Conservation (phyloP, 2,888 invertebrate species). For the Hirtodrosophila duncani region DNA sequence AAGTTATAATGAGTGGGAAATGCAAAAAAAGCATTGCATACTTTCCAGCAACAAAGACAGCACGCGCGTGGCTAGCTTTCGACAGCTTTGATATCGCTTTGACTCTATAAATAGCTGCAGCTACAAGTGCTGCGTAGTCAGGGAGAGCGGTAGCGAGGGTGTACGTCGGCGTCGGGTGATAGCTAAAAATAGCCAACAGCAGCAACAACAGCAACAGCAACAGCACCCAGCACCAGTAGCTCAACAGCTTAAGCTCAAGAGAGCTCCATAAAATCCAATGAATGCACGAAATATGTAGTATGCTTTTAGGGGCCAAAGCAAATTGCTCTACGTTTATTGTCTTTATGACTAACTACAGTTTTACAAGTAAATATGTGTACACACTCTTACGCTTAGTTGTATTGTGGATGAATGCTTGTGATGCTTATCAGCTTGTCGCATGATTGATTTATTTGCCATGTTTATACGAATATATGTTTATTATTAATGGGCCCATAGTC, state of each 20-base stretch:
- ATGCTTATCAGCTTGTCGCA: slow-evolving; percentile 67
- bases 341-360: too few species aligned
- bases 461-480: too few species aligned
- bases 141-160: too few species aligned
- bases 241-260: background rate
- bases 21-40: slow-evolving; percentile 39
- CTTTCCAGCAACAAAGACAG: slow-evolving; percentile 1
- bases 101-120: slow-evolving; percentile 8
- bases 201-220: background rate
- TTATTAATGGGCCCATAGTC: slow-evolving; percentile 34
- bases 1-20: too few species aligned
- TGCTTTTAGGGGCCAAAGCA: slow-evolving; percentile 26
- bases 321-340: slow-evolving; percentile 58
- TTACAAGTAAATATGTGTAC: slow-evolving; percentile 18
- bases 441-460: slow-evolving; percentile 60
- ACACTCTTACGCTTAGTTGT: slow-evolving; percentile 13
- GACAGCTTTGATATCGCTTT: slow-evolving; percentile 16
- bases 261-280: slow-evolving; percentile 57
- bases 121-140: slow-evolving; percentile 35
- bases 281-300: slow-evolving; percentile 52
- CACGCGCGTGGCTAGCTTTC: background rate
- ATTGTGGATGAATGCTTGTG: slow-evolving; percentile 29
- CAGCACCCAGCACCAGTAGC: background rate
- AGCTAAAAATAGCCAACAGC: slow-evolving; percentile 39
- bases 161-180: too few species aligned